A percentile compares a stretch with the other conserved stretches of the same genome.
These are phyloP conservation scores for Streptopelia turtur DNA, from an alignment of 2,797 vertebrate genomes.

Conservation along the genomic window DNA sequence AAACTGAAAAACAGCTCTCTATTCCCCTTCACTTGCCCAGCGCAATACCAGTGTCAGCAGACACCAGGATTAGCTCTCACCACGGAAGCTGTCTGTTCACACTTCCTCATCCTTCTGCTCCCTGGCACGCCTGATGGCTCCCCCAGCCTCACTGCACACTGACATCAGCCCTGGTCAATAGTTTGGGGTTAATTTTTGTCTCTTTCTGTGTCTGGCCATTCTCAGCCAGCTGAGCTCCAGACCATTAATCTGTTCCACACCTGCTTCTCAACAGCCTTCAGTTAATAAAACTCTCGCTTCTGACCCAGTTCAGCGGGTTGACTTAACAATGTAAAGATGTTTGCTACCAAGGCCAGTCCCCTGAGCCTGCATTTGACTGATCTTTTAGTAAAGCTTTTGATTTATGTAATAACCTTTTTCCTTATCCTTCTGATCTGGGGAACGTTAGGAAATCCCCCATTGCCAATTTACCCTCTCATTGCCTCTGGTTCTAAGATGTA, in stretches of 20 bases:
- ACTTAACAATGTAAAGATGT: neutral
- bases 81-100: neutral
- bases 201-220: neutral
- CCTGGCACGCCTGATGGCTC: neutral
- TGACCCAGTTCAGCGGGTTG: neutral
- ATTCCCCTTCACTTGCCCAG: neutral
- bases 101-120: neutral
- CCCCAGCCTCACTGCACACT: neutral
- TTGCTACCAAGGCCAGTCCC: neutral
- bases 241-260: slow-evolving; percentile 25
- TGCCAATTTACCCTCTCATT: neutral
- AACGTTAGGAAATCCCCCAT: neutral
- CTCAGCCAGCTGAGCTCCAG: slow-evolving; percentile 23
- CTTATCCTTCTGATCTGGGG: neutral
- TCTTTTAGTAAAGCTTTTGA: neutral
- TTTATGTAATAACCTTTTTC: neutral
- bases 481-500: neutral
- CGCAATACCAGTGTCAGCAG: no score
- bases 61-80: neutral
- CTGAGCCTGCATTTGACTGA: neutral
- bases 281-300: slow-evolving; percentile 35
- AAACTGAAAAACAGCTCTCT: neutral
- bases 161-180: neutral
- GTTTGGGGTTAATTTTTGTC: neutral
- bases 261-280: slow-evolving; percentile 26